Conservation (phyloP, 2,888 invertebrate species). For the Agrotis exclamationis region DNA sequence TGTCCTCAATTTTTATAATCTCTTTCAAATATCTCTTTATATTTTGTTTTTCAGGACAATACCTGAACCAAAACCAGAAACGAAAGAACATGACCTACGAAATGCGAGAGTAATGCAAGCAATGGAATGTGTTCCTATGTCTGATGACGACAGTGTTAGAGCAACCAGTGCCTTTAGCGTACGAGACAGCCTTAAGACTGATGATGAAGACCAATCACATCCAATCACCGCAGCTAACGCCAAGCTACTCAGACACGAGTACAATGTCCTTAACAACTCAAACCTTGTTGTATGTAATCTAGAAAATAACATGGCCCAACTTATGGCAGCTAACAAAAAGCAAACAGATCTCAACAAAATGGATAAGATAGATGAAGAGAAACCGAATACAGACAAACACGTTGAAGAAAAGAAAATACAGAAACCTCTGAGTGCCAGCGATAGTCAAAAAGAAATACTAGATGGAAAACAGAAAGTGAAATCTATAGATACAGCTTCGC, state of each 20-base stretch:
- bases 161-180: constrained; percentile 89
- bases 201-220: constrained; percentile 88
- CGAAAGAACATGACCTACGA: constrained; percentile 84
- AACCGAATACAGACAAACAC: constrained; percentile 73
- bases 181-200: constrained; percentile 88
- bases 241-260: constrained; percentile 86
- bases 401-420: constrained; percentile 59
- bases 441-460: constrained; percentile 66
- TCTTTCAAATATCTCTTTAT: background rate
- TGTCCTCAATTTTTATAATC: background rate
- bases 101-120: constrained; percentile 83
- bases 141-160: constrained; percentile 88
- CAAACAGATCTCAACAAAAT: constrained; percentile 82
- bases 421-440: constrained; percentile 54
- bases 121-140: constrained; percentile 86
- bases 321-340: constrained; percentile 83
- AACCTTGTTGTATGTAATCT: constrained; percentile 88
- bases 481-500: constrained; percentile 85
- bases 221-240: constrained; percentile 88
- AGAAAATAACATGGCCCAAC: constrained; percentile 88
- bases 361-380: constrained; percentile 88
- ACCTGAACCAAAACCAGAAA: constrained; percentile 76
- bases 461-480: constrained; percentile 81
- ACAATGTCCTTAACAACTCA: constrained; percentile 87
- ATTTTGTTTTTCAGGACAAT: constrained; percentile 69